A percentile compares a stretch with the other conserved stretches of the same genome.
These are phyloP conservation scores for Lethrus apterus DNA, from an alignment of 1,140 invertebrate genomes.

Conservation along the genomic window DNA sequence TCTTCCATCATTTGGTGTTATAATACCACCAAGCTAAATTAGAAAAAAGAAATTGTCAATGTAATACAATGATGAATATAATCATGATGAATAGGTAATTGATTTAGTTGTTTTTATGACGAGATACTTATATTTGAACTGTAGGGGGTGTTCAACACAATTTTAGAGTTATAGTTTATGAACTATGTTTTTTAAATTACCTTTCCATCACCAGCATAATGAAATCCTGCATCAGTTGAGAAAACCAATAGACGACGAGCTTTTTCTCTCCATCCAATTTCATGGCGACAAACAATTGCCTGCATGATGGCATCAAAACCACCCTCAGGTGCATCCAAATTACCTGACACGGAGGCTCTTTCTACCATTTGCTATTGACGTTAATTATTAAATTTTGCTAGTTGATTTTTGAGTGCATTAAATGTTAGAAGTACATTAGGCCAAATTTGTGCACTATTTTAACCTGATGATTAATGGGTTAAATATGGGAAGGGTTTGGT, in stretches of 20 bases:
- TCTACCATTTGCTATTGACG: constrained; percentile 40
- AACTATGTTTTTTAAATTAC: constrained; percentile 30
- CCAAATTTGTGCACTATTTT: constrained; percentile 10
- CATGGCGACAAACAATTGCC: constrained; percentile 53
- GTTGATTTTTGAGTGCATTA: background rate
- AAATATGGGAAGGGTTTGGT: background rate
- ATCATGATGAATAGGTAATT: constrained; percentile 2
- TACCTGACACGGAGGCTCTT: constrained; percentile 53
- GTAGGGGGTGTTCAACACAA: background rate
- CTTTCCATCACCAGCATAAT: constrained; percentile 60
- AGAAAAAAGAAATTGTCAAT: no score
- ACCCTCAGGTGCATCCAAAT: constrained; percentile 67
- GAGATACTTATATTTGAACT: constrained; percentile 1
- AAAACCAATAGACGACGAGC: constrained; percentile 56
- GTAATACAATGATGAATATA: constrained; percentile 17
- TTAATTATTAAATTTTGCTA: background rate
- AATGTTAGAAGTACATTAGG: background rate
- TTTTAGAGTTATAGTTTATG: background rate
- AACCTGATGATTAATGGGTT: background rate
- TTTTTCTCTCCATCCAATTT: constrained; percentile 56
- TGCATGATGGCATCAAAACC: constrained; percentile 77
- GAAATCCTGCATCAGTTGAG: constrained; percentile 53
- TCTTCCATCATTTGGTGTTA: constrained; percentile 75
- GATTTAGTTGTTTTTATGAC: no score
- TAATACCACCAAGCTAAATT: constrained; percentile 69